Conservation (phyloP, 2,888 invertebrate genomes). For the Operophtera brumata region DNA sequence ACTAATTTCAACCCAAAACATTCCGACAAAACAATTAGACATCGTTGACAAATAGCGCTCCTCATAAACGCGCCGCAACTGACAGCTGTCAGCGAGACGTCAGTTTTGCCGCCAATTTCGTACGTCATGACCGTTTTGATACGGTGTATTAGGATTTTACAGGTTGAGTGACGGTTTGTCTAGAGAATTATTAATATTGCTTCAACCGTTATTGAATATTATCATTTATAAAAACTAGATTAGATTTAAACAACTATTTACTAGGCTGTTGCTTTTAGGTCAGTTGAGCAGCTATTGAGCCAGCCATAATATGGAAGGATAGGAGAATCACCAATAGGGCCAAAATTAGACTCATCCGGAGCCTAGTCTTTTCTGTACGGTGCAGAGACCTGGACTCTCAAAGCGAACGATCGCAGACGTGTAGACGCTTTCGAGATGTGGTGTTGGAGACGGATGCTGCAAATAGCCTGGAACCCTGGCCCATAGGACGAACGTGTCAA, state of each 20-base stretch:
- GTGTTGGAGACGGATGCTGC: no score
- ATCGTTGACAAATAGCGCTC: slow-evolving; percentile 41
- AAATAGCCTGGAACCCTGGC: no score
- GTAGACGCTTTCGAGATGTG: no score
- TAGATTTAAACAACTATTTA: background rate
- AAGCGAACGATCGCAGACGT: no score
- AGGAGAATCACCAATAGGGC: no score
- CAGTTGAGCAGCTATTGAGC: no score
- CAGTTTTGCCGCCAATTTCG: slow-evolving; percentile 58
- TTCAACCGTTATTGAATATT: background rate
- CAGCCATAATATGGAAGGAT: no score
- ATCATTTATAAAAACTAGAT: background rate
- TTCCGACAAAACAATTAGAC: slow-evolving; percentile 46
- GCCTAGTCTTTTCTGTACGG: no score
- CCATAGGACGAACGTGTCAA: no score
- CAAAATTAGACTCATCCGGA: no score
- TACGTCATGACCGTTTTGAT: slow-evolving; percentile 28
- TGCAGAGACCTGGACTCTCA: no score
- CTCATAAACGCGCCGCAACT: slow-evolving; percentile 49
- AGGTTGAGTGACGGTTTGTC: background rate
- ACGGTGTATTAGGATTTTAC: slow-evolving; percentile 25
- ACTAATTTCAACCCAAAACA: slow-evolving; percentile 4
- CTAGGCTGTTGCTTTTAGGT: no score
- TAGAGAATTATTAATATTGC: slow-evolving; percentile 7
- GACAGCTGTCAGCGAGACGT: slow-evolving; percentile 56